phyloP scores from a whole-genome alignment of 2,888 invertebrate species.

The Encarsia formosa region DNA sequence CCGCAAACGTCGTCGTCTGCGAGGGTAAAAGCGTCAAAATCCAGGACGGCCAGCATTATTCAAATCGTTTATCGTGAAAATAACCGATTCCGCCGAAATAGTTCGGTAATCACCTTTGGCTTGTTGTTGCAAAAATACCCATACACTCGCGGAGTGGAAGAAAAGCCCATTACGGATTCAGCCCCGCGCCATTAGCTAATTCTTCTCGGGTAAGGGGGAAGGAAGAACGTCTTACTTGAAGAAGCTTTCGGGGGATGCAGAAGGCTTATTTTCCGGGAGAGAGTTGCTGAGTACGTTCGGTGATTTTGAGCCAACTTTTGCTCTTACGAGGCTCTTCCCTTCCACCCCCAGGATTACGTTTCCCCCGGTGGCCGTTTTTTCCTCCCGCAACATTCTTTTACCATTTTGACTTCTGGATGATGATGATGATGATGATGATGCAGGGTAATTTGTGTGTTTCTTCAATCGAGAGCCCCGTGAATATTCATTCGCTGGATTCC shows the following conservation, averaged over 20 bases:
- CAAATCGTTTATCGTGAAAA: constrained; percentile 28
- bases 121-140: constrained; percentile 35
- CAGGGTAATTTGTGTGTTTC: too few relatives aligned
- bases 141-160: constrained; percentile 40
- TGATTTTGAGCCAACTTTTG: constrained; percentile 13
- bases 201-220: constrained; percentile 35
- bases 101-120: not conserved
- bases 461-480: too few relatives aligned
- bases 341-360: too few relatives aligned
- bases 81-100: not conserved
- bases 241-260: constrained; percentile 23
- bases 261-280: constrained; percentile 29
- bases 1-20: too few relatives aligned
- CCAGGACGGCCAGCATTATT: constrained; percentile 22
- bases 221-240: too few relatives aligned
- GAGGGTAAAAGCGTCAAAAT: not conserved
- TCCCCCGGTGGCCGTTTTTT: too few relatives aligned
- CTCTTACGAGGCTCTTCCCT: not conserved
- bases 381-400: too few relatives aligned
- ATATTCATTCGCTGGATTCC: too few relatives aligned
- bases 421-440: too few relatives aligned
- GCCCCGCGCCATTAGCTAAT: constrained; percentile 51
- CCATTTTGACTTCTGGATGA: too few relatives aligned
- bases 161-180: constrained; percentile 52
- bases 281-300: constrained; percentile 17